Percentiles rank a stretch among this genome's conserved stretches.
phyloP scores from a whole-genome alignment of 1,140 invertebrate genomes.

The Apis dorsata region DNA sequence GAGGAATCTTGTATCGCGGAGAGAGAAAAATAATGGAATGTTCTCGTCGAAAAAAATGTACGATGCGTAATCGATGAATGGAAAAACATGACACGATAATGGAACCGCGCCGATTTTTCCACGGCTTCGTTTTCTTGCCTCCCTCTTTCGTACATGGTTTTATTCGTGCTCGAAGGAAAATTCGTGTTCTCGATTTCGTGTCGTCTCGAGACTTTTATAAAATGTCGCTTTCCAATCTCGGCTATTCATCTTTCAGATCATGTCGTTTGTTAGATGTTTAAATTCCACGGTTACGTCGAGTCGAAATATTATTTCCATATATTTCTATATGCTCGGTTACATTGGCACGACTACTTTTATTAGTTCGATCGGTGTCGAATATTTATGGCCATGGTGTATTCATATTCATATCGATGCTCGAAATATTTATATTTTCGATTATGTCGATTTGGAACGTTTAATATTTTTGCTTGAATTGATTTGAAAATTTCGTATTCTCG shows the following conservation, averaged over 20 bases:
- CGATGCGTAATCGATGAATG: not conserved
- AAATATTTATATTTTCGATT: not conserved
- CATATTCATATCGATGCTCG: not conserved
- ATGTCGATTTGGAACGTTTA: not conserved
- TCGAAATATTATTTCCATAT: not conserved
- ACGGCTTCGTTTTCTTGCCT: not conserved
- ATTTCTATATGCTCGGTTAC: not conserved
- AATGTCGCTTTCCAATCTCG: not conserved
- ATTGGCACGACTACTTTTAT: not conserved
- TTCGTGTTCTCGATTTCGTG: not conserved
- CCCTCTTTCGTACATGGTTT: not conserved
- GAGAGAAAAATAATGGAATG: conserved; percentile 22
- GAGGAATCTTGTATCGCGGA: not conserved
- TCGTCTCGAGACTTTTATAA: too few relatives aligned
- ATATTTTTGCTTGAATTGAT: not conserved
- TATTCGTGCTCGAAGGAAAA: not conserved
- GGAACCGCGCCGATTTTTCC: conserved; percentile 3
- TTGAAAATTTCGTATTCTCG: not conserved
- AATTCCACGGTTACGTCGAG: not conserved
- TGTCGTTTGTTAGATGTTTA: not conserved
- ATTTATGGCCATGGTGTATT: not conserved
- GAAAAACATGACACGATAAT: conserved; percentile 14
- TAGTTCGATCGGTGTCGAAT: not conserved
- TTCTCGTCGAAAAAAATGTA: not conserved
- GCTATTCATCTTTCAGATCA: not conserved